Percentiles rank a stretch among this genome's conserved stretches.
Conservation (phyloP, 2,888 invertebrate genomes). For the Tachystola acroxantha region DNA sequence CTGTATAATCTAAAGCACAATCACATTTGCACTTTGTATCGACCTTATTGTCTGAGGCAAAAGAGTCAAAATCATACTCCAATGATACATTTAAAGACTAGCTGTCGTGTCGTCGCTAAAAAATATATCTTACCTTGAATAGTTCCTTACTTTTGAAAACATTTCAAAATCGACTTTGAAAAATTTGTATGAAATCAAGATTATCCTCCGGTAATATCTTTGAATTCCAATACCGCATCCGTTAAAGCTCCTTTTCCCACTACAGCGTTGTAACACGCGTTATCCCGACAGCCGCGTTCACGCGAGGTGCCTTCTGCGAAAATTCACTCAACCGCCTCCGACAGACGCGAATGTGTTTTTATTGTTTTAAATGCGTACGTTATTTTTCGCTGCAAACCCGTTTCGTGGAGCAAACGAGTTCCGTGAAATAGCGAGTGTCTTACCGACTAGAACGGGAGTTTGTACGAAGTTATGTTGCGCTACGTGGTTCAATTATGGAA, state of each 20-base stretch:
- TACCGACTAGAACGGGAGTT: conserved; percentile 25
- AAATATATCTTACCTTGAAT: too few species aligned
- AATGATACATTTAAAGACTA: too few species aligned
- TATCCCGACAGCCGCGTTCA: conserved; percentile 8
- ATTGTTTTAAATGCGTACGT: conserved; percentile 68
- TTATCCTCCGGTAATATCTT: too few species aligned
- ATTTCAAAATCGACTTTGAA: too few species aligned
- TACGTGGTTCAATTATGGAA: conserved; percentile 52
- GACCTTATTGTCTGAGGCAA: too few species aligned
- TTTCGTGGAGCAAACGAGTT: conserved; percentile 15
- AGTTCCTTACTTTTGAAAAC: too few species aligned
- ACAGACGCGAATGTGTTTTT: conserved; percentile 58
- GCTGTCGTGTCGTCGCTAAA: too few species aligned
- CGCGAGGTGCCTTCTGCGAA: conserved; percentile 29
- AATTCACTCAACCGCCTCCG: conserved; percentile 59
- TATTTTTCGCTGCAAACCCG: conserved; percentile 54
- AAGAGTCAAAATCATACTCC: too few species aligned
- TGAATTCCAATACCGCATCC: conserved; percentile 4
- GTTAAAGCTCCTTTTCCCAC: conserved; percentile 7
- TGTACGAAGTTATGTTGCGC: conserved; percentile 45
- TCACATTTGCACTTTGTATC: too few species aligned
- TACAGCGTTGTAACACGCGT: conserved; percentile 2
- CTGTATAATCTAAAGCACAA: too few species aligned
- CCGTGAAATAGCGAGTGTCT: conserved; percentile 13
- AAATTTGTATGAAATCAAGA: too few species aligned